Percentiles rank a stretch among this genome's conserved stretches.
Evolutionary conservation across 1,140 invertebrate genomes (phyloP).

Genomic region (Apis florea): DNA sequence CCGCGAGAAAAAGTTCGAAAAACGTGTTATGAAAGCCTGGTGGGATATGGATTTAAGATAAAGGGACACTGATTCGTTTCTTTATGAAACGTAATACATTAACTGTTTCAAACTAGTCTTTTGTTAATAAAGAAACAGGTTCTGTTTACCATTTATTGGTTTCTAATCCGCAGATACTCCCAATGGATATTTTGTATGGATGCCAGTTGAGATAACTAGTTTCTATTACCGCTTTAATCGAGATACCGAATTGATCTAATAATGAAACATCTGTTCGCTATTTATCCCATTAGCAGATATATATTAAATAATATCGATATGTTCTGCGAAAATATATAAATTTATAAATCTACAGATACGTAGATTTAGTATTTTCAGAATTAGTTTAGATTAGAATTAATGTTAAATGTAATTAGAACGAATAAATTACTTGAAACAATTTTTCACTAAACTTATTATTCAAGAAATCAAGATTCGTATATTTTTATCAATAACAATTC

Average conservation of each 20-base stretch:
- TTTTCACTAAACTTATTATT: too few relatives aligned
- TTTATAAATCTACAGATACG: too few relatives aligned
- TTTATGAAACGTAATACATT: neutral
- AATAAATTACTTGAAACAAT: too few relatives aligned
- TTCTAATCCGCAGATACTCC: neutral
- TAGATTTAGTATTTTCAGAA: too few relatives aligned
- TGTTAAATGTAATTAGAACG: too few relatives aligned
- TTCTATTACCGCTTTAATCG: neutral
- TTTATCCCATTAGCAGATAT: too few relatives aligned
- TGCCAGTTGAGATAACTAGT: neutral
- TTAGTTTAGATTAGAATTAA: too few relatives aligned
- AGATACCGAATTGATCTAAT: neutral
- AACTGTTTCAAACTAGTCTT: neutral
- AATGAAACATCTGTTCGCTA: neutral
- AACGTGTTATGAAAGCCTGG: neutral
- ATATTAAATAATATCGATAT: too few relatives aligned
- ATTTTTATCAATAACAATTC: too few relatives aligned
- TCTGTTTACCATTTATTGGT: neutral
- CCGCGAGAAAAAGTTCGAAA: neutral
- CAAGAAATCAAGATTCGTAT: too few relatives aligned
- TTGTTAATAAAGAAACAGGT: slow-evolving; percentile 1
- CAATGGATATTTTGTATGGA: neutral
- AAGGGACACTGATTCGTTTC: neutral
- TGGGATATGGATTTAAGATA: neutral
- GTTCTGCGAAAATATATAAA: too few relatives aligned